These are phyloP conservation scores for Crenichthys baileyi DNA, from an alignment of 2,797 vertebrate genomes.

Conservation along the genomic window DNA sequence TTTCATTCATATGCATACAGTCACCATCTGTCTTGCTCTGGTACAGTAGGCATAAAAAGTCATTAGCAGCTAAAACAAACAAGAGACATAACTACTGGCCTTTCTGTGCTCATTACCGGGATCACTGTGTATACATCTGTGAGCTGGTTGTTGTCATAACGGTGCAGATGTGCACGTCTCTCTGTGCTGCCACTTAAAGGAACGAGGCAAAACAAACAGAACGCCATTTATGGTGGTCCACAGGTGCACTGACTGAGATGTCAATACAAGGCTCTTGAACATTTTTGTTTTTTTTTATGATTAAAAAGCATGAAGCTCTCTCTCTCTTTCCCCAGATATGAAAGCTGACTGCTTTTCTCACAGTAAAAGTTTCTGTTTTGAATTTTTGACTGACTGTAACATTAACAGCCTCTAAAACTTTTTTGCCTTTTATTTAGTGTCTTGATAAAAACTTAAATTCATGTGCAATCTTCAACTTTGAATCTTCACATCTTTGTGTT, in stretches of 20 bases:
- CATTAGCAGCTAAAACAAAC: constrained; percentile 46
- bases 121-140: constrained; percentile 46
- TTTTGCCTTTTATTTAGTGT: too few species aligned
- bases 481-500: not conserved
- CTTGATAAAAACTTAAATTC: not conserved
- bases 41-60: constrained; percentile 45
- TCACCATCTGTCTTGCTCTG: constrained; percentile 55
- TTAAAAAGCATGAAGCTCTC: constrained; percentile 6
- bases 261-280: constrained; percentile 30
- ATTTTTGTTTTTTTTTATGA: not conserved
- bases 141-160: constrained; percentile 33
- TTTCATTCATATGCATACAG: constrained; percentile 51
- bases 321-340: not conserved
- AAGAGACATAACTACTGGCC: constrained; percentile 34
- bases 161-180: constrained; percentile 21
- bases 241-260: constrained; percentile 43
- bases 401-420: too few species aligned
- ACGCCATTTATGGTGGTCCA: not conserved
- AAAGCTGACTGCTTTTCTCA: not conserved
- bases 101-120: constrained; percentile 39
- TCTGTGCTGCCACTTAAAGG: constrained; percentile 22
- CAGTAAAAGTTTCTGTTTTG: not conserved
- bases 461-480: not conserved
- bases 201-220: constrained; percentile 35
- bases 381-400: not conserved